These are phyloP conservation scores for Heliconius sara DNA, from an alignment of 2,888 invertebrate species.

Conservation along the genomic window DNA sequence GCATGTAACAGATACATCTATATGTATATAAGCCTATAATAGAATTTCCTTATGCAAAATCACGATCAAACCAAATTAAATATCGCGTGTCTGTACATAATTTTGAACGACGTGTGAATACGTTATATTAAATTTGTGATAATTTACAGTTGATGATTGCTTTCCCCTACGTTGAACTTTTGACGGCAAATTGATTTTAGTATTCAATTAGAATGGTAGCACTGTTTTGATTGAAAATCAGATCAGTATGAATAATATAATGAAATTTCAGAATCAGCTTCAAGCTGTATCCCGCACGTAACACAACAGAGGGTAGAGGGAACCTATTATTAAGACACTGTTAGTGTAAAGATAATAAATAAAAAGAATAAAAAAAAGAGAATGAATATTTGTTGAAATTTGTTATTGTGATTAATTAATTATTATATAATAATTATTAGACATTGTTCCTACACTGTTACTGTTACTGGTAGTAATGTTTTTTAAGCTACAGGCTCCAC, in stretches of 20 bases:
- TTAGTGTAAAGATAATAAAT: too few species aligned
- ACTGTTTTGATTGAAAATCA: conserved; percentile 9
- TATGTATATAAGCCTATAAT: background rate
- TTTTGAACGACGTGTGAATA: conserved; percentile 17
- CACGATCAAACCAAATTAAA: conserved; percentile 32
- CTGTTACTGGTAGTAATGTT: too few species aligned
- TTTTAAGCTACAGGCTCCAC: too few species aligned
- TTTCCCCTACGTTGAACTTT: conserved; percentile 30
- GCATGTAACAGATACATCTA: background rate
- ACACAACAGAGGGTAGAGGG: too few species aligned
- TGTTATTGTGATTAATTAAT: background rate
- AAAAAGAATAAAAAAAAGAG: too few species aligned
- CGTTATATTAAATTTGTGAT: conserved; percentile 21
- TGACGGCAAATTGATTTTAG: conserved; percentile 16
- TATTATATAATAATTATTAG: background rate
- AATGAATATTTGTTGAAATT: background rate
- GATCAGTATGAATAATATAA: background rate
- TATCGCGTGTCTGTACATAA: conserved; percentile 35
- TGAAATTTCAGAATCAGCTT: too few species aligned
- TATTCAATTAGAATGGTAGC: conserved; percentile 2
- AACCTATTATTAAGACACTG: too few species aligned
- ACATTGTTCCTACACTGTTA: too few species aligned
- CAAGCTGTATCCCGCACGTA: too few species aligned
- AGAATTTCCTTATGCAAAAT: conserved; percentile 34
- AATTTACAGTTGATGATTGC: conserved; percentile 24